Evolutionary conservation across 2,113 vertebrate genomes (phyloP).

Genomic region (Seriola aureovittata): DNA sequence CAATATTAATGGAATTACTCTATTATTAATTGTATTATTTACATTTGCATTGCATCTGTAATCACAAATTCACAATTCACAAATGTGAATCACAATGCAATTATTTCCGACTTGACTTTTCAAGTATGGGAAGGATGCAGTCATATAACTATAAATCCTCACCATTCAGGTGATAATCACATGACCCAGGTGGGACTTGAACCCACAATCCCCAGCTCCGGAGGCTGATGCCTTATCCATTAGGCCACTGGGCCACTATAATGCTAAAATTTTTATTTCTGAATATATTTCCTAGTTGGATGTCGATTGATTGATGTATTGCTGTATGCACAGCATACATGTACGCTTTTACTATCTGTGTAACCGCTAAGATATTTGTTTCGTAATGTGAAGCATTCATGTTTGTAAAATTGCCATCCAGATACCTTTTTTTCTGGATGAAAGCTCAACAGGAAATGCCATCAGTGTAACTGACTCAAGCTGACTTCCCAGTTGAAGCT

Average conservation of each 20-base stretch:
- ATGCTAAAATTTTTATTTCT: too few species aligned
- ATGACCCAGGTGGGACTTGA: slow-evolving; percentile 37
- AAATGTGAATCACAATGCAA: not conserved
- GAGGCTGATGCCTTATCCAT: slow-evolving; percentile 22
- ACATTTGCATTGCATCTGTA: too few species aligned
- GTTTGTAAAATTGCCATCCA: not conserved
- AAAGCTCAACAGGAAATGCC: slow-evolving; percentile 11
- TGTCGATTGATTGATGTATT: not conserved
- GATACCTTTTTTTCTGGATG: not conserved
- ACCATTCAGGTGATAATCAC: not conserved
- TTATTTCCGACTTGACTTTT: not conserved
- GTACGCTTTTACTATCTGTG: not conserved
- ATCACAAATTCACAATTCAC: not conserved
- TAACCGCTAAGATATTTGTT: too few species aligned
- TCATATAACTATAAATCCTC: too few species aligned
- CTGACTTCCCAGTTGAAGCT: not conserved
- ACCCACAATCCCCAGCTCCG: slow-evolving; percentile 34
- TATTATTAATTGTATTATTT: too few species aligned
- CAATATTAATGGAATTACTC: not conserved
- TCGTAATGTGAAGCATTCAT: not conserved
- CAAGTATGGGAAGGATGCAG: too few species aligned
- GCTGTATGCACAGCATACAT: too few species aligned
- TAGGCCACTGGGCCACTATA: slow-evolving; percentile 13
- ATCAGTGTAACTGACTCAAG: slow-evolving; percentile 8
- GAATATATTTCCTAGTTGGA: too few species aligned